These are phyloP conservation scores for Lagodon rhomboides DNA, from an alignment of 2,797 vertebrate species.

Conservation along the genomic window DNA sequence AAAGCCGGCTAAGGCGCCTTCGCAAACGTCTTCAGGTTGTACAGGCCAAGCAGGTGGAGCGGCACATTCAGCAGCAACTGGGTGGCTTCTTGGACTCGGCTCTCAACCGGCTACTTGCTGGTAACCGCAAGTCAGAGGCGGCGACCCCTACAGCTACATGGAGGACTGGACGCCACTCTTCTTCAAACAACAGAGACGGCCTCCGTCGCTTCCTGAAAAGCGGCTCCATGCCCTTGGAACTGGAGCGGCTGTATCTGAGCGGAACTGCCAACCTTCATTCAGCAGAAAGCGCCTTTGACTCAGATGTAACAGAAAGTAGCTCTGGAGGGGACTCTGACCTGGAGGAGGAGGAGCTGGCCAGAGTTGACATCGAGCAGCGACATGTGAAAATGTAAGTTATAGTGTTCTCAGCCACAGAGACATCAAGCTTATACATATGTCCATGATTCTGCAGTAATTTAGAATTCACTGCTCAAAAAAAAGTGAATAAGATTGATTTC, in stretches of 20 bases:
- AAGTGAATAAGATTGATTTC: background rate
- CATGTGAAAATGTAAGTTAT: slow-evolving; percentile 95
- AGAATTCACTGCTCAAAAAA: background rate
- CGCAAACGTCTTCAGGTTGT: slow-evolving; percentile 97
- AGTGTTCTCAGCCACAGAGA: slow-evolving; percentile 3
- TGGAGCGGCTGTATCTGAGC: slow-evolving; percentile 94
- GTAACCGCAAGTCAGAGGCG: slow-evolving; percentile 82
- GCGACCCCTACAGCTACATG: slow-evolving; percentile 67
- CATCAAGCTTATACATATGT: background rate
- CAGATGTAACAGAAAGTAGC: slow-evolving; percentile 97
- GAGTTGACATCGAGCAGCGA: slow-evolving; percentile 92
- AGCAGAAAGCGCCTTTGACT: slow-evolving; percentile 95
- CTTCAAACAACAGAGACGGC: slow-evolving; percentile 89
- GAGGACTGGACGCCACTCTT: slow-evolving; percentile 87
- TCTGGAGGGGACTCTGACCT: slow-evolving; percentile 97
- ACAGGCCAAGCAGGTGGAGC: slow-evolving; percentile 98
- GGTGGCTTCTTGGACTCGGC: slow-evolving; percentile 94
- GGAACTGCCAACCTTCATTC: slow-evolving; percentile 91
- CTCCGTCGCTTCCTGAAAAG: slow-evolving; percentile 92
- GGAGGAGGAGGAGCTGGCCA: slow-evolving; percentile 94
- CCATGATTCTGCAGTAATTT: background rate
- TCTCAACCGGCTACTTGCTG: slow-evolving; percentile 85
- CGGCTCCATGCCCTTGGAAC: slow-evolving; percentile 90
- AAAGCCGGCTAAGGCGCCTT: slow-evolving; percentile 91
- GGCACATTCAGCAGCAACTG: slow-evolving; percentile 96